A percentile compares a stretch with the other conserved stretches of the same genome.
These are phyloP conservation scores for Tragulus kanchil DNA, from an alignment of 2,113 vertebrate genomes.

Conservation along the genomic window DNA sequence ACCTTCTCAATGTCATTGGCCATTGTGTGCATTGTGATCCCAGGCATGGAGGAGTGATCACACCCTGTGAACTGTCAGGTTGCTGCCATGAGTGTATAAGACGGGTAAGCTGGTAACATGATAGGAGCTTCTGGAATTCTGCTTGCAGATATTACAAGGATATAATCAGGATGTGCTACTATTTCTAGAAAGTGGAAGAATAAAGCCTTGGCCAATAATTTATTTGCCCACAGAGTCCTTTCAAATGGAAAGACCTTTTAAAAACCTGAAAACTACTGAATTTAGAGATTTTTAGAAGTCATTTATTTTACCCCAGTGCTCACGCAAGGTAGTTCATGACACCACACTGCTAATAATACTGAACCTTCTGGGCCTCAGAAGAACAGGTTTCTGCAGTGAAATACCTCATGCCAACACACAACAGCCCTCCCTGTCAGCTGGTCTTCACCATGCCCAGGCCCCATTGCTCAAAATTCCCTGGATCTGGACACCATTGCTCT, in stretches of 20 bases:
- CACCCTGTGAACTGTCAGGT: no score
- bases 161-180: background rate
- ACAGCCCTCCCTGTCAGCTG: background rate
- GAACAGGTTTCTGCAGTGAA: background rate
- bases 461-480: background rate
- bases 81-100: background rate
- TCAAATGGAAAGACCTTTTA: constrained; percentile 78
- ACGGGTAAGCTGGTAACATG: background rate
- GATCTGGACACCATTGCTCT: background rate
- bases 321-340: constrained; percentile 41
- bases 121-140: constrained; percentile 20
- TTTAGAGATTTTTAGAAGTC: constrained; percentile 75
- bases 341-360: background rate
- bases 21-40: background rate
- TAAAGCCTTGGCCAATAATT: constrained; percentile 72
- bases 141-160: constrained; percentile 33
- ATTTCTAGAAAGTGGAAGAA: constrained; percentile 61
- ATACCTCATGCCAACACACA: background rate
- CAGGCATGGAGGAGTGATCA: background rate
- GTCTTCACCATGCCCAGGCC: background rate
- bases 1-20: background rate
- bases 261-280: constrained; percentile 67
- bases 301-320: constrained; percentile 78
- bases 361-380: background rate
- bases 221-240: constrained; percentile 72